Evolutionary conservation across 2,113 vertebrate genomes (phyloP).

Genomic region (Gobiocypris rarus): DNA sequence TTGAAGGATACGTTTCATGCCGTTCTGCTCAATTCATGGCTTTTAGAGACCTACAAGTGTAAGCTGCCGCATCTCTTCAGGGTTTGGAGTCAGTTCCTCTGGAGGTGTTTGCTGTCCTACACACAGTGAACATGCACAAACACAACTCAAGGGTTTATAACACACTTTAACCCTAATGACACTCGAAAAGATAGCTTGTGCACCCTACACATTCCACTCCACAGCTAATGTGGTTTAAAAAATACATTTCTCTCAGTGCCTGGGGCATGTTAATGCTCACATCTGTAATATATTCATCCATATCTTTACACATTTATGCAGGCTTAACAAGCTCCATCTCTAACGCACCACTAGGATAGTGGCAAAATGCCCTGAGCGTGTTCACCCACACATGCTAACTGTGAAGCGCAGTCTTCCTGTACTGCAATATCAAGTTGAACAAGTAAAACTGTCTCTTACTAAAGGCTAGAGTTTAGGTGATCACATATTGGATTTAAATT

Average conservation of each 20-base stretch:
- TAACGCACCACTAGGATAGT: slow-evolving; percentile 87
- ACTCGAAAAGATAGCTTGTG: slow-evolving; percentile 31
- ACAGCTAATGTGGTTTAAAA: slow-evolving; percentile 52
- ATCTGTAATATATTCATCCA: slow-evolving; percentile 88
- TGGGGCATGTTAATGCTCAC: slow-evolving; percentile 72
- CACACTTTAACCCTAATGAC: slow-evolving; percentile 28
- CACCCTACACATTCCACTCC: slow-evolving; percentile 51
- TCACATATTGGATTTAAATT: slow-evolving; percentile 30
- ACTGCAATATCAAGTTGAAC: slow-evolving; percentile 38
- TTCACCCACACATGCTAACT: slow-evolving; percentile 92
- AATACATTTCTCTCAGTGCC: slow-evolving; percentile 49
- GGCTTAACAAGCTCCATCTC: slow-evolving; percentile 90
- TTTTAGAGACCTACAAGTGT: slow-evolving; percentile 31
- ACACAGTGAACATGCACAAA: slow-evolving; percentile 16
- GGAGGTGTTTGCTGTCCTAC: slow-evolving; percentile 37
- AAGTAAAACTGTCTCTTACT: slow-evolving; percentile 23
- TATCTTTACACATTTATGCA: slow-evolving; percentile 84
- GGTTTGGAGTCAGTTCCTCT: slow-evolving; percentile 39
- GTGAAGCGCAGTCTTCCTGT: slow-evolving; percentile 79
- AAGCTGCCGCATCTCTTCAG: slow-evolving; percentile 35
- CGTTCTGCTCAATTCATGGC: slow-evolving; percentile 12
- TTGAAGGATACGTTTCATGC: slow-evolving; percentile 15
- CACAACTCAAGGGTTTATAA: slow-evolving; percentile 8
- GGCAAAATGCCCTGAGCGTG: slow-evolving; percentile 81
- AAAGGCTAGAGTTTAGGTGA: slow-evolving; percentile 11